Base-by-base conservation (phyloP, 2,113 vertebrate genomes). In the Psephotus haematonotus region DNA sequence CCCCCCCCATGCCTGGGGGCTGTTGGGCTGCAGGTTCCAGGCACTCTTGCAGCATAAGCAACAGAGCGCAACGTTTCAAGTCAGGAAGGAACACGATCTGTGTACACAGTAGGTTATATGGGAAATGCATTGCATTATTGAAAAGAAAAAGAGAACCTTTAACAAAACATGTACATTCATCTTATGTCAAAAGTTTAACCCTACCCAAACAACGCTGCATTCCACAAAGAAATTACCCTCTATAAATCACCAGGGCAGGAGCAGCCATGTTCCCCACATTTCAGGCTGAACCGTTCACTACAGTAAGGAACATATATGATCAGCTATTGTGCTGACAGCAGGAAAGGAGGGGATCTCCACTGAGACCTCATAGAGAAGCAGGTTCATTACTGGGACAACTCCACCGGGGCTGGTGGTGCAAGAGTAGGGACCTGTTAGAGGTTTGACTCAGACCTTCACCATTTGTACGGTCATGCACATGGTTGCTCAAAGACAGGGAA, bases 251-350 rank as follows among this genome's bases (percentile, higher is more conserved):
- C 1, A 0, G 57, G 31, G 35, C 35, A 82, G 70, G 52, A 85
- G 44, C 43, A 94, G 43, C 18, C 57, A 41, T 10, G 1, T 47
- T 43, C 43, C 70, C 71, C 50, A 31, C 33, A 19, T 60, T 71
- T 90, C 67, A 80, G 90, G n/a, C 37, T 65, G 67, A 72, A 44
- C 15, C 6, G 43, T 17, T 46, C 69, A 29, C 52, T 64, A 39
- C 20, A 63, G 13, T 25, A 60, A 50, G 0, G 4, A 55, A 14
- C 11, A 43, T 7, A 0, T 10, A 43, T 0, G 1, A 35, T 60
- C 57, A 72, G 27, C 18, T 44, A 12, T 25, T 1, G 0, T 4
- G 11, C 8, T 2, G 3, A 62, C 11, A 72, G 62, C 0, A 2
- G 37, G 5, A 47, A 86, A 69, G 37, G n/a, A 87, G 23, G 7